phyloP scores from a whole-genome alignment of 2,888 invertebrate genomes.

The Caenorhabditis doughertyi region DNA sequence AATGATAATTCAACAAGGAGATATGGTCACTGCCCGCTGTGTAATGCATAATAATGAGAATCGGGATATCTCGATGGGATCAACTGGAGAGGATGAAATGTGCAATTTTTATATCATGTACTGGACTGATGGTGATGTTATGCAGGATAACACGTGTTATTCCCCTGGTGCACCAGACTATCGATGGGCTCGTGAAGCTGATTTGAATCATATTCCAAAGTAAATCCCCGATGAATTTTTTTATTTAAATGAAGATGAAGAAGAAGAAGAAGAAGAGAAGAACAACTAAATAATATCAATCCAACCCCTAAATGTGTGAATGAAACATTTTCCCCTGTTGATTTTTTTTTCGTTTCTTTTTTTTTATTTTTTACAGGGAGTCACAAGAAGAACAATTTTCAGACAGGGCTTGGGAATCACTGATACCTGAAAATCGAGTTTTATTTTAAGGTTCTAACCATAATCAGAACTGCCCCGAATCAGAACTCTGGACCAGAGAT shows the following conservation, averaged over 20 bases:
- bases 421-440: too few relatives aligned
- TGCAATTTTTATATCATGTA: conserved; percentile 83
- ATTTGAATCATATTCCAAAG: conserved; percentile 79
- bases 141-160: conserved; percentile 79
- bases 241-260: not conserved
- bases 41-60: conserved; percentile 81
- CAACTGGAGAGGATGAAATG: conserved; percentile 83
- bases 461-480: too few relatives aligned
- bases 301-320: conserved; percentile 10
- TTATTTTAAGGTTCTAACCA: too few relatives aligned
- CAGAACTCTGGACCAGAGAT: too few relatives aligned
- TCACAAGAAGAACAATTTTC: too few relatives aligned
- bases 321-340: not conserved
- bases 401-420: too few relatives aligned
- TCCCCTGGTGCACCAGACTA: conserved; percentile 82
- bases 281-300: conserved; percentile 1
- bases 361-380: too few relatives aligned
- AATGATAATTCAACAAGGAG: conserved; percentile 85
- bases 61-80: conserved; percentile 76
- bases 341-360: too few relatives aligned
- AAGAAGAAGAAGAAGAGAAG: conserved; percentile 8
- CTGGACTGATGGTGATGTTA: conserved; percentile 76
- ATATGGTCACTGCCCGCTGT: conserved; percentile 75
- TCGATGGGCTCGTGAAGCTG: conserved; percentile 77
- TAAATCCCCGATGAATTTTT: conserved; percentile 21